Percentiles rank a stretch among this genome's conserved stretches.
phyloP scores from a whole-genome alignment of 2,797 vertebrate genomes.

The Cyprinodon diabolis region DNA sequence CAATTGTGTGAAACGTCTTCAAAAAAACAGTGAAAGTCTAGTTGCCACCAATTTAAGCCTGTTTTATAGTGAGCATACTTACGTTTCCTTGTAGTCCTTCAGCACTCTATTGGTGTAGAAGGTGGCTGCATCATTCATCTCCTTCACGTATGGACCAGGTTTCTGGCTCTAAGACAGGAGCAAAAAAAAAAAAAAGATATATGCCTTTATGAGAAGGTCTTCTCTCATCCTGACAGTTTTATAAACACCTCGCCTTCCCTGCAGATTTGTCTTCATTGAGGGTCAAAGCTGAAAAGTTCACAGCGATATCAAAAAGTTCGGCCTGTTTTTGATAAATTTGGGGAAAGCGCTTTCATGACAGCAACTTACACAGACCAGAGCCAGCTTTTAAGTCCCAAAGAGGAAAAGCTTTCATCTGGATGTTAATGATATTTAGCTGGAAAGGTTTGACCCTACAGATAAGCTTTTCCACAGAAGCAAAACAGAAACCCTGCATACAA shows the following conservation, averaged over 20 bases:
- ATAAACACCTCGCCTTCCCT: background rate
- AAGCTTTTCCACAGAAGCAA: constrained; percentile 21
- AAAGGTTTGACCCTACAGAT: constrained; percentile 3
- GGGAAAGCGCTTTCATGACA: constrained; percentile 22
- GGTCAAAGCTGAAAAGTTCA: constrained; percentile 12
- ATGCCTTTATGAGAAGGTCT: background rate
- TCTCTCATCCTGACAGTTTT: background rate
- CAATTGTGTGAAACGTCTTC: no score
- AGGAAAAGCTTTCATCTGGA: constrained; percentile 40
- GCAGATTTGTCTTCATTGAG: constrained; percentile 24
- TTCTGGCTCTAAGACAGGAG: constrained; percentile 85
- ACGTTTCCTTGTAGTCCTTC: constrained; percentile 97
- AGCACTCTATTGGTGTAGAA: constrained; percentile 99
- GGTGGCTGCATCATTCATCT: constrained; percentile 98
- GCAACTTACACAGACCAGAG: constrained; percentile 39
- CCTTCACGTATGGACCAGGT: constrained; percentile 97
- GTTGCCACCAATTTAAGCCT: no score
- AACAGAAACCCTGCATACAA: constrained; percentile 24
- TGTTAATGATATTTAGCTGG: constrained; percentile 23
- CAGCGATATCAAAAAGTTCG: background rate
- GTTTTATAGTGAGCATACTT: constrained; percentile 50
- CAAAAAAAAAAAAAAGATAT: background rate
- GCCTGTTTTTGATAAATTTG: constrained; percentile 6
- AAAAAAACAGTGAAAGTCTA: no score
- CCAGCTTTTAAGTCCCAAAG: constrained; percentile 11